Evolutionary conservation across 2,797 vertebrate species (phyloP).

Genomic region (Cirrhinus mrigala): DNA sequence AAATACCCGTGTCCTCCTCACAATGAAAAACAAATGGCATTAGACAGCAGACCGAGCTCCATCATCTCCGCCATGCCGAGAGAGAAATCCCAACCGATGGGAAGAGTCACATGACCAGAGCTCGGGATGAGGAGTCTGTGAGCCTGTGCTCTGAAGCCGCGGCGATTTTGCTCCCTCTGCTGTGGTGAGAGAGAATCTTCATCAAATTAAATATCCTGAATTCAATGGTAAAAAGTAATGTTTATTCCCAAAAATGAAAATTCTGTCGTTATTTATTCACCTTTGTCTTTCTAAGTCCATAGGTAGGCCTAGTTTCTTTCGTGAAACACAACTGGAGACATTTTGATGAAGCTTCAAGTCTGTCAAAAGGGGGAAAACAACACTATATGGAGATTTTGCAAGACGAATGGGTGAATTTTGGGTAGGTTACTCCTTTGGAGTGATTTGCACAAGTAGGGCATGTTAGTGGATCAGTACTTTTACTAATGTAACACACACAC

Average conservation of each 20-base stretch:
- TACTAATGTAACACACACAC: not conserved
- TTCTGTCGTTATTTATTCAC: not conserved
- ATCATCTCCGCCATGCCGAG: conserved; percentile 82
- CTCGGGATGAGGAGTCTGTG: conserved; percentile 57
- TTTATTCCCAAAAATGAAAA: not conserved
- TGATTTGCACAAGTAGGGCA: not conserved
- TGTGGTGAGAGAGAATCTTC: conserved; percentile 49
- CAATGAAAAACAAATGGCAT: conserved; percentile 59
- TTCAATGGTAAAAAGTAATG: not conserved
- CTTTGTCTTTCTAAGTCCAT: not conserved
- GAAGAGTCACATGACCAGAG: conserved; percentile 75
- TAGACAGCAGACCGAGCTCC: conserved; percentile 72
- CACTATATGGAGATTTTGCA: not conserved
- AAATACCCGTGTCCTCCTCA: conserved; percentile 59
- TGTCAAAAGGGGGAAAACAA: not conserved
- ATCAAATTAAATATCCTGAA: not conserved
- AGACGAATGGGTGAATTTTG: no score
- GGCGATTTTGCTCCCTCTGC: conserved; percentile 72
- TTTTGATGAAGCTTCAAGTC: not conserved
- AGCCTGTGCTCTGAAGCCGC: conserved; percentile 34
- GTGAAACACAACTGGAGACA: not conserved
- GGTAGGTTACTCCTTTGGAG: no score
- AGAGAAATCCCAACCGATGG: conserved; percentile 70
- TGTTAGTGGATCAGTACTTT: not conserved
- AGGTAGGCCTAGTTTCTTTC: not conserved